phyloP scores from a whole-genome alignment of 2,888 invertebrate species.

The Tipula lateralis region DNA sequence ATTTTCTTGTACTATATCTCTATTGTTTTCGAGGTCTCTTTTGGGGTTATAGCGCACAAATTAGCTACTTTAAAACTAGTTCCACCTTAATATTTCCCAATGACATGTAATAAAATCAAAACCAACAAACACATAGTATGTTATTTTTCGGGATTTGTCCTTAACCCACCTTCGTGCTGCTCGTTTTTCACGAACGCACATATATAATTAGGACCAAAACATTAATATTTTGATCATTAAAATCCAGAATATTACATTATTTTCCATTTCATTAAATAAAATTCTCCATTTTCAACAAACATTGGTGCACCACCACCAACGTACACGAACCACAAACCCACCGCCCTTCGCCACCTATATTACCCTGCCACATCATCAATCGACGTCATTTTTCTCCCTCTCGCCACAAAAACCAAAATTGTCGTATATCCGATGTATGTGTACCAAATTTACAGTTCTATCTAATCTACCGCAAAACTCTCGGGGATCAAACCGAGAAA shows the following conservation, averaged over 20 bases:
- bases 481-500: neutral
- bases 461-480: neutral
- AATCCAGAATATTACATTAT: neutral
- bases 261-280: neutral
- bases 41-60: too few species aligned
- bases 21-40: too few species aligned
- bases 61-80: too few species aligned
- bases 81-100: too few species aligned
- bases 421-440: neutral
- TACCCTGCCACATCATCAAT: neutral
- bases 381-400: neutral
- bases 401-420: neutral
- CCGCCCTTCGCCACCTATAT: neutral
- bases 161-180: neutral
- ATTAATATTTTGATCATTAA: neutral
- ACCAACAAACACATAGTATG: too few species aligned
- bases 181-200: neutral
- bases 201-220: neutral
- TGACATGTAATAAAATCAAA: too few species aligned
- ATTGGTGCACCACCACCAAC: neutral
- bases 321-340: neutral
- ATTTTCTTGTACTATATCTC: too few species aligned
- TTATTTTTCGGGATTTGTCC: too few species aligned
- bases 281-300: neutral
- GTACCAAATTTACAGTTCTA: neutral